Base-by-base conservation (phyloP, 2,888 invertebrate species). In the Cartodere bifasciata region DNA sequence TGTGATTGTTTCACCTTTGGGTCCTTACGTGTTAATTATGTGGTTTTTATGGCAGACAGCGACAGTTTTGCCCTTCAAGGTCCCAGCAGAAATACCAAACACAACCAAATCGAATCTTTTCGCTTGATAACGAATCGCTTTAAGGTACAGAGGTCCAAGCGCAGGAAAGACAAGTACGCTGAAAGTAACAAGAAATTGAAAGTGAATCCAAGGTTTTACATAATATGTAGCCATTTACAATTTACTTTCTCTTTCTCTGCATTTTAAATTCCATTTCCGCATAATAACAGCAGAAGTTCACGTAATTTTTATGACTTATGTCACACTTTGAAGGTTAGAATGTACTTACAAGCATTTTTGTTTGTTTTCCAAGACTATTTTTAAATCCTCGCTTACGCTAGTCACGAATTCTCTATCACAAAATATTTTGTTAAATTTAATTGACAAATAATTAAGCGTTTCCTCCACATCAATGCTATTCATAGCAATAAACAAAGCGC, bases 151-250 rank as follows among this genome's bases (percentile, higher is more conserved):
- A 38, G 52, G 51, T 45, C 49, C 50, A 48, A 54, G 42, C 34
- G 44, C 43, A 38, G 53, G 53, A 43, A 53, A 54, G 38, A 54
- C 43, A 40, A 52, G 44, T 41, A 50, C 49, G 46, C 53, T 51
- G 48, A n/a, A n/a, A n/a, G n/a, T n/a, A n/a, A n/a, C n/a, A n/a
- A n/a, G n/a, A n/a, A n/a, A 56, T 58, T 56, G 59, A 59, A 59
- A 59, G 59, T 58, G 57, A 58, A 58, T 50, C 45, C 37, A 38
- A 42, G 40, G 45, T 47, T 58, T 59, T 59, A 59, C 58, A 56
- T 59, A 59, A 59, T 50, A 45, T 55, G 52, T 55, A 52, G 52
- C 56, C 53, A 58, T 52, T 45, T 42, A 34, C 35, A 43, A 43
- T 38, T 28, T 35, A 56, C 57, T 59, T 58, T 58, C 58, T 55